Evolutionary conservation across 2,888 invertebrate species (phyloP), one percentile per base, ranked within the genome.

Genomic region (Marasmarcha lunaedactyla): DNA sequence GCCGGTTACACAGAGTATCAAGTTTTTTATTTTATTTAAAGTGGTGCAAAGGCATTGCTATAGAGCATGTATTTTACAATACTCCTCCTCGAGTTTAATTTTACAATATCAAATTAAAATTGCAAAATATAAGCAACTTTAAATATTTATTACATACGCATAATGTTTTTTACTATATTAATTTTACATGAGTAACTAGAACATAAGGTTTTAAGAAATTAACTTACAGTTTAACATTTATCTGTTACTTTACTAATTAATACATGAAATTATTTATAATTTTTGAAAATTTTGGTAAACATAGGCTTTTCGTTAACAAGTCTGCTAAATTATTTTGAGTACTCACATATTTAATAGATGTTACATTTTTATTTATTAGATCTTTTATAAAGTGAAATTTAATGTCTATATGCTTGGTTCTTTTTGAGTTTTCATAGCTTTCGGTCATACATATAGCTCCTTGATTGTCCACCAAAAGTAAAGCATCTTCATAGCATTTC

Each of bases 381-480:
- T 40, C 40, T 25, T 40, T 40, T 30, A 40, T 36, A 15, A n/a
- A 34, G 13, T 39, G 39, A 15, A n/a, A n/a, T 27, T 15, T 35
- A 11, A 39, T 39, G 25, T 39, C 35, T 34, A 39, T 39, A 35
- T 39, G 39, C 11, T 39, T 39, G 10, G 35, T 35, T 12, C 39
- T 20, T 11, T 40, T 40, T 14, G 40, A 40, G 15, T 40, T 40
- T 36, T 40, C 40, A 36, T 30, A 40, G 26, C 36, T 40, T 30
- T 40, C 36, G 14, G 40, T 14, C 26, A 40, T 36, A 36, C 36
- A 40, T 26, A 40, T 40, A 7, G 40, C 40, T 30, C 40, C 40
- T 35, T 30, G 27, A 36, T 40, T 40, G 15, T 40, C 40, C 3
- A 40, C 40, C 9, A 36, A 36, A 14, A 40, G 15, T 14, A 14